phyloP scores from a whole-genome alignment of 2,113 vertebrate genomes.

The Danionella cerebrum region DNA sequence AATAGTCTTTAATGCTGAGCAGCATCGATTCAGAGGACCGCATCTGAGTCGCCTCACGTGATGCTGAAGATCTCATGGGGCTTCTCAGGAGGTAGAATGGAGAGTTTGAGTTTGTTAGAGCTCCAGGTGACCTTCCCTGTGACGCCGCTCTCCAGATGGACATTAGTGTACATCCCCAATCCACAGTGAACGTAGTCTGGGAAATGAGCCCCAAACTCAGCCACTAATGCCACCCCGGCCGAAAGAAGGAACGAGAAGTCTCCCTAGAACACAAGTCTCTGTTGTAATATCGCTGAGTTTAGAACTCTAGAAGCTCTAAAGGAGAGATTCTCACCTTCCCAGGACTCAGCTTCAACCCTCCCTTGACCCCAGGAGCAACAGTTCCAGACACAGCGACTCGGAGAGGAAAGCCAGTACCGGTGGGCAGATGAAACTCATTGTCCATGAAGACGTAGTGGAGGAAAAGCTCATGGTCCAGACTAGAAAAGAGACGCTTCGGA shows the following conservation, averaged over 20 bases:
- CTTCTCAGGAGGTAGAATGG: constrained; percentile 66
- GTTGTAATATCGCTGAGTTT: too few relatives aligned
- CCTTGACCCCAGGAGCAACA: constrained; percentile 72
- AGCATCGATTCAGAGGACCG: too few relatives aligned
- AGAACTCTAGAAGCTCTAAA: too few relatives aligned
- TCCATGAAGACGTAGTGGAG: constrained; percentile 95
- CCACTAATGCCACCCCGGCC: constrained; percentile 76
- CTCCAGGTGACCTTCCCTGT: constrained; percentile 59
- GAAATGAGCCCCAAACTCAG: constrained; percentile 69
- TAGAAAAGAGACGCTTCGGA: constrained; percentile 65
- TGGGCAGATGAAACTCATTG: constrained; percentile 85
- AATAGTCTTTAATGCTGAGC: background rate
- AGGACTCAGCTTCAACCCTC: constrained; percentile 64
- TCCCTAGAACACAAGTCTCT: too few relatives aligned
- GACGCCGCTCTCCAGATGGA: constrained; percentile 79
- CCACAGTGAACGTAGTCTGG: constrained; percentile 75
- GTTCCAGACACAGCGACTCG: constrained; percentile 79
- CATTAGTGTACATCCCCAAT: constrained; percentile 76
- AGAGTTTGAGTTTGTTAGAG: constrained; percentile 67
- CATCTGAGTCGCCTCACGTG: constrained; percentile 68
- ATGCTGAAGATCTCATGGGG: constrained; percentile 73
- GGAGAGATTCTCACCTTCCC: constrained; percentile 22
- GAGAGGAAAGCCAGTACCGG: constrained; percentile 78
- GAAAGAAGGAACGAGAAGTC: constrained; percentile 77
- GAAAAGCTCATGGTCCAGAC: constrained; percentile 71